These are phyloP conservation scores for Drosophila kambysellisi DNA, from an alignment of 2,888 invertebrate genomes.

Conservation along the genomic window DNA sequence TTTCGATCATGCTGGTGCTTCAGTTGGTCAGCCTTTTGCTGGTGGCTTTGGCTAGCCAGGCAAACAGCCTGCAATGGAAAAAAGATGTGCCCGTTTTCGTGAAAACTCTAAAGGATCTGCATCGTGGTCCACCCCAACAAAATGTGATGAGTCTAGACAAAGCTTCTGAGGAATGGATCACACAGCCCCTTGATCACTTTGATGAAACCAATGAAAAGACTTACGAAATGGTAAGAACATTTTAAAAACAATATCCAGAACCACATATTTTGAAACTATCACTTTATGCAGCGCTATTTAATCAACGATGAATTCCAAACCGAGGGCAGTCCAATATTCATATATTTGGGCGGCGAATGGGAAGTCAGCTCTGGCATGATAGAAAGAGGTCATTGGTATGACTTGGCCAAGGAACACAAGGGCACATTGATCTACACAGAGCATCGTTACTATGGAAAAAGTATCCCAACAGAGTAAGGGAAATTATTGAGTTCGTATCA, in stretches of 20 bases:
- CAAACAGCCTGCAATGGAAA: conserved; percentile 24
- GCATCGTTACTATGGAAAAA: conserved; percentile 92
- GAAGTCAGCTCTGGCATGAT: conserved; percentile 87
- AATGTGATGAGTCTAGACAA: conserved; percentile 20
- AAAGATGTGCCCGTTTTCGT: conserved; percentile 64
- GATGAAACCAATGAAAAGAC: conserved; percentile 86
- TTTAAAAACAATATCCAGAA: neutral
- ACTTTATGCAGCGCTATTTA: conserved; percentile 84
- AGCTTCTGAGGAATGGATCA: conserved; percentile 85
- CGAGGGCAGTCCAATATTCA: conserved; percentile 87
- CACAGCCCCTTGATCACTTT: conserved; percentile 88
- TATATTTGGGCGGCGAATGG: conserved; percentile 90
- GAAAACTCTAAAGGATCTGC: conserved; percentile 58
- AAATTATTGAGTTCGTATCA: neutral
- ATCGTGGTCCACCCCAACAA: conserved; percentile 84
- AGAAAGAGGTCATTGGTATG: conserved; percentile 87
- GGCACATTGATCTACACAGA: conserved; percentile 91
- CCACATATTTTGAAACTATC: neutral
- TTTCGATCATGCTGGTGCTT: conserved; percentile 64
- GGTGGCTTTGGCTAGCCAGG: conserved; percentile 37
- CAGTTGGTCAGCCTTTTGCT: conserved; percentile 51
- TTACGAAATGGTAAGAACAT: conserved; percentile 85
- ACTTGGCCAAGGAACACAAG: conserved; percentile 86
- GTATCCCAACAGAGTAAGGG: conserved; percentile 89
- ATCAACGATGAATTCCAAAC: conserved; percentile 85